These are phyloP conservation scores for Apamea anceps DNA, from an alignment of 2,888 invertebrate species.

Conservation along the genomic window DNA sequence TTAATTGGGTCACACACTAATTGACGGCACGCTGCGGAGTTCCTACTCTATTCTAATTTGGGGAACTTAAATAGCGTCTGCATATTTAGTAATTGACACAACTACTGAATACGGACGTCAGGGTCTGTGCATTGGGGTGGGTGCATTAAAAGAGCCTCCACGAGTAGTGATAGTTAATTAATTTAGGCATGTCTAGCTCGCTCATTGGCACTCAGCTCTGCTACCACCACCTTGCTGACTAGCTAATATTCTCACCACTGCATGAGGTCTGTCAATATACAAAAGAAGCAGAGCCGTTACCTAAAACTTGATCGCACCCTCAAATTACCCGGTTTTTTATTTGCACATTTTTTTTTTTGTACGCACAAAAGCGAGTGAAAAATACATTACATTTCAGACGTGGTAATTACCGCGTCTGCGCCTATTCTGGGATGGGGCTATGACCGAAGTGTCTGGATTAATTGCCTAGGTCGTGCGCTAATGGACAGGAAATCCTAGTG, in stretches of 20 bases:
- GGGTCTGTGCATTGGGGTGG: neutral
- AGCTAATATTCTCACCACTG: neutral
- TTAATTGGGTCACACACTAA: slow-evolving; percentile 88
- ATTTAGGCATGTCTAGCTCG: neutral
- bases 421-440: slow-evolving; percentile 19
- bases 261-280: neutral
- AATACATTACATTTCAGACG: neutral
- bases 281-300: neutral
- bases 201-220: neutral
- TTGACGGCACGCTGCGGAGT: slow-evolving; percentile 82
- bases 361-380: neutral
- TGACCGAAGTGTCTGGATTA: slow-evolving; percentile 39
- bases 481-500: slow-evolving; percentile 57
- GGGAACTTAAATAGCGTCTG: slow-evolving; percentile 53
- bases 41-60: slow-evolving; percentile 73
- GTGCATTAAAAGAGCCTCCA: neutral
- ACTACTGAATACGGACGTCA: slow-evolving; percentile 24
- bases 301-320: neutral
- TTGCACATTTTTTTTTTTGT: neutral
- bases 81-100: slow-evolving; percentile 51
- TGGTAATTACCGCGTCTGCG: neutral
- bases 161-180: neutral
- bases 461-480: slow-evolving; percentile 40
- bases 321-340: neutral
- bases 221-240: neutral